These are phyloP conservation scores for Aurelia coerulea DNA, from an alignment of 30 jellyfish, hydroid and myxozoan genomes.

Conservation along the genomic window DNA sequence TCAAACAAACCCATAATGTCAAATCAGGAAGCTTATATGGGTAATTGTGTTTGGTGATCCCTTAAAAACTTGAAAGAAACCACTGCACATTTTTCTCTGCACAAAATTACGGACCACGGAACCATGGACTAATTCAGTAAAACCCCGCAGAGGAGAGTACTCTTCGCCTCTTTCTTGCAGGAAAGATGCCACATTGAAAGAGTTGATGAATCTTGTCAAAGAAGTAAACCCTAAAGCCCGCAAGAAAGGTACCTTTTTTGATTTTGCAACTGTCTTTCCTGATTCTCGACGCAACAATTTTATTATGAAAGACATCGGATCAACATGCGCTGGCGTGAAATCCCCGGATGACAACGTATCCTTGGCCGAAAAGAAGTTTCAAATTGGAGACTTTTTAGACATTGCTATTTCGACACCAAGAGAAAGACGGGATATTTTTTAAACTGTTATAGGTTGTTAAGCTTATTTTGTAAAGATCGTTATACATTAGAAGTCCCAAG, in stretches of 20 bases:
- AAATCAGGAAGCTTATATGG: too few relatives aligned
- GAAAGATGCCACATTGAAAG: constrained; percentile 97
- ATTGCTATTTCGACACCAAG: constrained; percentile 87
- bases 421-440: constrained; percentile 86
- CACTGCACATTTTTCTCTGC: too few relatives aligned
- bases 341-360: constrained; percentile 87
- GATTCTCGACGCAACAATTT: constrained; percentile 81
- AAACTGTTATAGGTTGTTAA: not conserved
- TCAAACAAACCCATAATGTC: too few relatives aligned
- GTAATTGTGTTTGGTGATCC: too few relatives aligned
- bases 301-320: constrained; percentile 86
- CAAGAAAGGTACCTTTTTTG: constrained; percentile 87
- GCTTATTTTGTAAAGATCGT: too few relatives aligned
- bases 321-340: constrained; percentile 92
- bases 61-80: too few relatives aligned
- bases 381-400: constrained; percentile 95
- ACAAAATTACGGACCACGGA: too few relatives aligned
- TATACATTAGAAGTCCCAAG: too few relatives aligned
- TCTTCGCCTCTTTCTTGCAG: constrained; percentile 25
- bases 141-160: not conserved
- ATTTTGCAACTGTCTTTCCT: constrained; percentile 93
- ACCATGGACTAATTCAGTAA: too few relatives aligned
- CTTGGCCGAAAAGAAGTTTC: constrained; percentile 87
- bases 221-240: constrained; percentile 98
- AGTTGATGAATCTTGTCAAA: constrained; percentile 91